Evolutionary conservation across 2,113 vertebrate genomes (phyloP), one percentile per base, ranked within the genome.

Genomic region (Etheostoma cragini): DNA sequence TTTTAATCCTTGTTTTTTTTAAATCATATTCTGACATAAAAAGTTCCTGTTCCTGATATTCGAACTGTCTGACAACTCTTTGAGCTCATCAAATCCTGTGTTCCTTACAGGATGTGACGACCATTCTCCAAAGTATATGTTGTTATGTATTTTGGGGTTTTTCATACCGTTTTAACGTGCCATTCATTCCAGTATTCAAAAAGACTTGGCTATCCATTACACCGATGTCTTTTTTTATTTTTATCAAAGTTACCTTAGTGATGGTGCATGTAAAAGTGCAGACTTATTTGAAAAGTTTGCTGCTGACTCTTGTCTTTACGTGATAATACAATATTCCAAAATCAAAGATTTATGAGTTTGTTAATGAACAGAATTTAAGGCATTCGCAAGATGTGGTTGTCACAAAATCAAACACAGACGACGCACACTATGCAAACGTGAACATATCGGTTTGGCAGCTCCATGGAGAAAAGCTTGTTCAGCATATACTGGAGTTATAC

Each of bases 221-320:
- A 46, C 47, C 24, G 47, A 53, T 35, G 64, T 54, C 35, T 61
- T 67, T 16, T 73, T 80, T 67, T 80, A 15, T 50, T 65, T 50
- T 66, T 42, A 24, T 71, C 58, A 47, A 47, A 19, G 17, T 6
- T 11, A 26, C 24, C 19, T 64, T 47, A 42, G 49, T 56, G 60
- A 49, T 58, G 8, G 54, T 33, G 67, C 19, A 22, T 62, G 66
- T 67, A 15, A 62, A 74, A 46, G 35, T 75, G 47, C 47, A 46
- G 24, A 68, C 45, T 26, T 49, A 30, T 58, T 17, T 47, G 4
- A 65, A 60, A 73, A 47, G 21, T 46, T 26, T 56, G 35, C 57
- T 63, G 47, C 35, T 50, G 42, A 46, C 15, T 46, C 11, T n/a
- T 56, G 22, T 49, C 16, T 22, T 13, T 26, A 57, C 2, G 0